Evolutionary conservation across 2,113 vertebrate genomes (phyloP), one percentile per base, ranked within the genome.

Genomic region (Scomber scombrus): DNA sequence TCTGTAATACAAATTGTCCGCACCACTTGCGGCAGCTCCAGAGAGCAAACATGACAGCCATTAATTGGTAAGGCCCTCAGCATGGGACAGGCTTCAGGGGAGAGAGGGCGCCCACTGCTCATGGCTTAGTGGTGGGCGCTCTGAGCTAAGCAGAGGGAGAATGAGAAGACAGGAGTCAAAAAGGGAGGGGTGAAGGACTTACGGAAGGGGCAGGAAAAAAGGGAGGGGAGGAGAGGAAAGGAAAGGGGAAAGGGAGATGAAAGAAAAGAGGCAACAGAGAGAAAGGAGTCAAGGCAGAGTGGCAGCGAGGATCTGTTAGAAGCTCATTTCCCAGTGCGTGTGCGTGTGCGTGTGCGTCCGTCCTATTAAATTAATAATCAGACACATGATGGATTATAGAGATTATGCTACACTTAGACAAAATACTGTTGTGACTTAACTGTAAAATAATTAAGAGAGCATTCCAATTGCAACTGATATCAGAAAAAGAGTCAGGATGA

Each of bases 1-100:
- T 93, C 87, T 94, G 94, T 93, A 94, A 93, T 93, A 94, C 93
- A 94, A 93, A 94, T 92, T 92, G 93, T 94, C 90, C 82, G 86
- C 81, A 81, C 83, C 89, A 86, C 91, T 94, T 92, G 92, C 60
- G 26, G 75, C 84, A 64, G 52, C 84, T 84, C 78, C 81, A 72
- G 61, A 72, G 85, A 93, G 89, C 84, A 87, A 93, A 94, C 93
- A 93, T 91, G 93, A 92, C 90, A 90, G 89, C 58, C 58, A 85
- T 91, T 94, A 93, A 94, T 93, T 92, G 91, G 76, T 4, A 11
- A 67, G 76, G 79, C 75, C 86, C 78, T 80, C 21, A 26, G 88
- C 64, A 23, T 66, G 64, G 82, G 64, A 76, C 73, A 78, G 75
- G 63, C 82, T 69, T 61, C 50, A 56, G 15, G 66, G 58, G 52